Evolutionary conservation across 2,888 invertebrate species (phyloP).

Genomic region (Tetragonisca angustula): DNA sequence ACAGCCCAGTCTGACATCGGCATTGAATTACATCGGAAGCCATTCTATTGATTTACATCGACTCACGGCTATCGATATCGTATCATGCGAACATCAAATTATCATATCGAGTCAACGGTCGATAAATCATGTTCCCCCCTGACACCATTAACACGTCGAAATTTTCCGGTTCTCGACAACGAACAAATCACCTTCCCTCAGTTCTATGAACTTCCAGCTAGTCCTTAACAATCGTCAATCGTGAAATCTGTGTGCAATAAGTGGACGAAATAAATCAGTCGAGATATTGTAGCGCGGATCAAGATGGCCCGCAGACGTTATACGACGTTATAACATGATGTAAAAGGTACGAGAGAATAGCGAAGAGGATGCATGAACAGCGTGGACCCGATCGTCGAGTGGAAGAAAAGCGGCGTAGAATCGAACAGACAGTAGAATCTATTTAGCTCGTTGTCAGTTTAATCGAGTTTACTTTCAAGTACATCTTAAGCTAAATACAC

Average conservation of each 20-base stretch:
- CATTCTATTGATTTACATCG: constrained; percentile 14
- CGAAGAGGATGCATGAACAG: too few relatives aligned
- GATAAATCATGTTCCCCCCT: background rate
- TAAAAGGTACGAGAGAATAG: too few relatives aligned
- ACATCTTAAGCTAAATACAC: too few relatives aligned
- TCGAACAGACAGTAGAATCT: too few relatives aligned
- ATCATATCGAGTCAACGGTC: background rate
- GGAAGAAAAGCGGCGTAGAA: too few relatives aligned
- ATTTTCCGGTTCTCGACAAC: background rate
- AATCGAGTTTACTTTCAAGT: too few relatives aligned
- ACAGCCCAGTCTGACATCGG: background rate
- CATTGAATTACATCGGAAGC: constrained; percentile 14
- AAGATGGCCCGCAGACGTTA: too few relatives aligned
- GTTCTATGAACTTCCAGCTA: background rate
- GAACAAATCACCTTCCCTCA: background rate
- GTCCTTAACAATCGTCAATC: background rate
- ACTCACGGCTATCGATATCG: background rate
- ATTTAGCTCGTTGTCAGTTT: too few relatives aligned
- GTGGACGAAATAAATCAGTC: background rate
- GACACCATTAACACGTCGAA: background rate
- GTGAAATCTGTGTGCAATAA: background rate
- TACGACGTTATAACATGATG: too few relatives aligned
- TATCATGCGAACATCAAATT: background rate
- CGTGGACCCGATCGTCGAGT: too few relatives aligned
- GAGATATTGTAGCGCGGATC: background rate